A percentile compares a stretch with the other conserved stretches of the same genome.
These are phyloP conservation scores for Psammodynastes pulverulentus DNA, from an alignment of 2,113 vertebrate genomes.

Conservation along the genomic window DNA sequence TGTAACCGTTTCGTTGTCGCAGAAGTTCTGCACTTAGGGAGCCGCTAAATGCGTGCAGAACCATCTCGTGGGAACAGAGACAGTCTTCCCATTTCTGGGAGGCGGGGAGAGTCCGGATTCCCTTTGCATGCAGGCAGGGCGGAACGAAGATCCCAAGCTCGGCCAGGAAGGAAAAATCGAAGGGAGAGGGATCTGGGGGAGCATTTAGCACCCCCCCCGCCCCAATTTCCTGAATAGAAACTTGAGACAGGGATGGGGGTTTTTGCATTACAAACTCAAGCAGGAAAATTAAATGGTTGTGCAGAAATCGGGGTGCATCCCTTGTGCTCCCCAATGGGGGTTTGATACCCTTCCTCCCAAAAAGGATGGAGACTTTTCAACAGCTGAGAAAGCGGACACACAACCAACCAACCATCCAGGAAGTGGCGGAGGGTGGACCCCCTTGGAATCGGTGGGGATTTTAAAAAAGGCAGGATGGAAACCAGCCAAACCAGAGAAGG, in stretches of 20 bases:
- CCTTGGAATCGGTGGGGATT: background rate
- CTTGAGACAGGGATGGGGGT: too few relatives aligned
- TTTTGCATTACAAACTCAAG: background rate
- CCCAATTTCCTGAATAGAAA: too few relatives aligned
- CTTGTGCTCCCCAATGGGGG: background rate
- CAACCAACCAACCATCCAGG: background rate
- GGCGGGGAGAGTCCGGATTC: background rate
- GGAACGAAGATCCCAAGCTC: background rate
- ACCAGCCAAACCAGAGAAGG: background rate
- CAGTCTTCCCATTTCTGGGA: background rate
- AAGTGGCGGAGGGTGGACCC: background rate
- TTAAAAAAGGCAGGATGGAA: background rate
- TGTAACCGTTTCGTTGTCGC: background rate
- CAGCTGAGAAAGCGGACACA: background rate
- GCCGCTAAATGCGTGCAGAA: background rate
- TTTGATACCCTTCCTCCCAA: background rate
- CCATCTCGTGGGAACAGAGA: background rate
- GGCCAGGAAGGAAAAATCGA: background rate
- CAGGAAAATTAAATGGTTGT: background rate
- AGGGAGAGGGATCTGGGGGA: background rate
- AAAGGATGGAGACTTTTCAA: background rate
- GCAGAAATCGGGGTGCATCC: background rate
- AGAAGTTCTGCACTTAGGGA: background rate
- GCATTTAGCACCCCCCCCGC: too few relatives aligned
- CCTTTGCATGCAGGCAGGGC: background rate